Evolutionary conservation across 2,888 invertebrate genomes (phyloP).

Genomic region (Agrotis ipsilon): DNA sequence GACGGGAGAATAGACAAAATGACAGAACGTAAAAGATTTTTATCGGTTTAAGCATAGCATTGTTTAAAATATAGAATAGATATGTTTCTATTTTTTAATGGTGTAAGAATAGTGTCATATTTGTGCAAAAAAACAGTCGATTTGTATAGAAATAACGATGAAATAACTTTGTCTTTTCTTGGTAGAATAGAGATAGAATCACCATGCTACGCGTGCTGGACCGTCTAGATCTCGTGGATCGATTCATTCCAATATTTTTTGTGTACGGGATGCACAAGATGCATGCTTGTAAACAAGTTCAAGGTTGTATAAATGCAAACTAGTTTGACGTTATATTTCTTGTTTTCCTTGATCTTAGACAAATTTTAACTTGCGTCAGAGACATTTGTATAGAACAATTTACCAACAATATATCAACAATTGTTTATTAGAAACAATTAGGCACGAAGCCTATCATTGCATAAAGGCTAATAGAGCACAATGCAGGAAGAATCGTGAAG

Average conservation of each 20-base stretch:
- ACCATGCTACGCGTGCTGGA: no score
- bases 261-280: neutral
- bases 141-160: no score
- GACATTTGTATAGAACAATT: neutral
- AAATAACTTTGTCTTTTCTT: no score
- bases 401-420: constrained; percentile 20
- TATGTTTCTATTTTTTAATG: no score
- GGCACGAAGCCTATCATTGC: constrained; percentile 14
- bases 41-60: no score
- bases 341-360: constrained; percentile 4
- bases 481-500: constrained; percentile 32
- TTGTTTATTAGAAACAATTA: constrained; percentile 16
- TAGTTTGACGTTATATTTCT: neutral
- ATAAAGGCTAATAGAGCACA: constrained; percentile 26
- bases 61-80: no score
- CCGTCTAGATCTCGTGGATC: neutral
- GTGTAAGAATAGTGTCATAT: no score
- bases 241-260: constrained; percentile 1
- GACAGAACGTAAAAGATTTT: no score
- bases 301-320: constrained; percentile 10
- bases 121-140: no score
- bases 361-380: constrained; percentile 6
- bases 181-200: no score
- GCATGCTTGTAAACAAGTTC: neutral
- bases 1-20: no score